These are phyloP conservation scores for Trachelipus rathkii DNA, from an alignment of 1,140 invertebrate species.

Conservation along the genomic window DNA sequence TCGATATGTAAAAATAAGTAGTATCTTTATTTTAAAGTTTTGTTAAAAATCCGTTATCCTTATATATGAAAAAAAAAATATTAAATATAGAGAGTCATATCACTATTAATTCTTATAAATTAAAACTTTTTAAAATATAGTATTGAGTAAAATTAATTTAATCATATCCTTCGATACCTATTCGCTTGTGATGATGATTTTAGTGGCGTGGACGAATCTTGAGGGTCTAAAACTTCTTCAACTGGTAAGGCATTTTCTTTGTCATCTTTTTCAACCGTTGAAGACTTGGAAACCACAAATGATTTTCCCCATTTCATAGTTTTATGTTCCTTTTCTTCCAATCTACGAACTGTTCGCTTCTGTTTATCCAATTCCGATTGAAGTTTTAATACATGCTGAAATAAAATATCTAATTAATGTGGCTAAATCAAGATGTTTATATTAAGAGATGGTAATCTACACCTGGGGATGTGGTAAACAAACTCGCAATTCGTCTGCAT, in stretches of 20 bases:
- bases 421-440: too few species aligned
- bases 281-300: not conserved
- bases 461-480: too few species aligned
- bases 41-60: too few species aligned
- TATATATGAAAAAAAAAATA: too few species aligned
- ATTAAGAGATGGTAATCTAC: too few species aligned
- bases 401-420: not conserved
- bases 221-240: not conserved
- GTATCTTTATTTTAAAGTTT: too few species aligned
- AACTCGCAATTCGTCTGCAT: too few species aligned
- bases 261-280: not conserved
- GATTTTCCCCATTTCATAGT: not conserved
- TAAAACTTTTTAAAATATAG: too few species aligned
- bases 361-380: constrained; percentile 35
- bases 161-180: not conserved
- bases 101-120: too few species aligned
- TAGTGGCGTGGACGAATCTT: not conserved
- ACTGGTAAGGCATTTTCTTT: not conserved
- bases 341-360: constrained; percentile 28
- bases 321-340: constrained; percentile 19
- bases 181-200: not conserved
- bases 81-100: too few species aligned
- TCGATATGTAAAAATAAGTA: too few species aligned
- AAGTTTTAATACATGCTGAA: constrained; percentile 40
- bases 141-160: too few species aligned